Base-by-base conservation (phyloP, 2,797 vertebrate species). In the Paedocypris micromegethes region DNA sequence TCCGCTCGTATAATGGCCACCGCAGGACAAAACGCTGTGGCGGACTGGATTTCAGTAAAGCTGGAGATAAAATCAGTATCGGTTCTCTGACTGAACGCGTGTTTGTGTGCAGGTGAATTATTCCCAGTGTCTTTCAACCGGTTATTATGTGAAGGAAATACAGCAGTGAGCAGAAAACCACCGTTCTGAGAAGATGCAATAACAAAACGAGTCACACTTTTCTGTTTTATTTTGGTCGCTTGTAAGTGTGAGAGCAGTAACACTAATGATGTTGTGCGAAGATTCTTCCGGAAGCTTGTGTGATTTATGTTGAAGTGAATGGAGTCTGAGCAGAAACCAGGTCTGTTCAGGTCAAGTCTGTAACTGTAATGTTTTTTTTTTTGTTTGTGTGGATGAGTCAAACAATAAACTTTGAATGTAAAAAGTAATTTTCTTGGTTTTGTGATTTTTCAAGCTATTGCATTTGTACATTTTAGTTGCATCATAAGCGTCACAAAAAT, bases 351-450 rank as follows among this genome's bases (percentile, higher is more conserved):
- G 23, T 57, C 23, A 9, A 2, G 9, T 58, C 59, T 68, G 58
- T 56, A 40, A 48, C 50, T 56, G 53, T 61, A 38, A 72, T 66
- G 66, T 61, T 75, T 43, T 69, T 23, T 52, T 5, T 41, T 47
- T 68, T 59, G 55, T 54, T 53, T 42, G 40, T 49, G 5, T 73
- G 59, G 5, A 43, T 50, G 52, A 74, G 74, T 55, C 38, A 57
- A 56, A 57, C 44, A 78, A 78, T 78, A 78, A 78, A 78, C 61
- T 5, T 68, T 75, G 70, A 3, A 57, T 73, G 71, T 57, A 53
- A 54, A 51, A 63, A 39, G 46, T 5, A 7, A 57, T 40, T n/a
- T 9, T 38, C 5, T 3, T 55, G 41, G 51, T 51, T 6, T 9
- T 66, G 9, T 47, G 41, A 51, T n/a, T 38, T 5, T 9, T 4